Base-by-base conservation (phyloP, 1,140 invertebrate species). In the Drosophila setifemur region DNA sequence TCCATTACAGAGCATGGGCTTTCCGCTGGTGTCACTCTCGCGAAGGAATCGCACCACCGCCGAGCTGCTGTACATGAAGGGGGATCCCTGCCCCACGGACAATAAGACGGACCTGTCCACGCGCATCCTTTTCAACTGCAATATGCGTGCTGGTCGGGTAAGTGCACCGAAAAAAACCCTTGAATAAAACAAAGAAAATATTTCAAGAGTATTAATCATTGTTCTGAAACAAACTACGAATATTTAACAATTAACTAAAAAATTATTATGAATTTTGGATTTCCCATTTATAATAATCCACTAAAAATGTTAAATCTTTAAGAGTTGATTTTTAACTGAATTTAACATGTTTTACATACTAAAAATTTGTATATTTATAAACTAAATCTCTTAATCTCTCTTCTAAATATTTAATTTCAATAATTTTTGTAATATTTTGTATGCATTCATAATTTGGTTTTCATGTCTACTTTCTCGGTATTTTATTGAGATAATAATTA, bases 1-100 rank as follows among this genome's bases (percentile, higher is more conserved):
- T 52, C 42, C 35, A 7, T 42, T 57, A 11, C 48, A 92, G 92
- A 92, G 89, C 83, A 89, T 93, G 45, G 92, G 92, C 11, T 91
- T 91, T 66, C 89, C 90, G 14, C 50, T 89, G 47, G 66, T 88
- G 2, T 89, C 66, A 31, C 87, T 91, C 18, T 44, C 60, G 58
- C 49, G 79, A 11, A 69, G 73, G 47, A 89, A 85, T 64, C 82
- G 89, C 33, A 89, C 89, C 18, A 37, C 31, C 12, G 88, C 85
- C 9, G 55, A 91, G 43, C 85, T 92, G 45, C 75, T 88, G 21
- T 93, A 92, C 43, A 2, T 82, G 8, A 72, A 69, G 28, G 92
- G 92, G 1, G 91, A 91, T 33, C 42, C 69, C 8, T 92, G 92
- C 52, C 88, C 91, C 16, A 90, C 87, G 45, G 87, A 92, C 63